Conservation (phyloP, 2,797 vertebrate species). For the Takifugu rubripes region DNA sequence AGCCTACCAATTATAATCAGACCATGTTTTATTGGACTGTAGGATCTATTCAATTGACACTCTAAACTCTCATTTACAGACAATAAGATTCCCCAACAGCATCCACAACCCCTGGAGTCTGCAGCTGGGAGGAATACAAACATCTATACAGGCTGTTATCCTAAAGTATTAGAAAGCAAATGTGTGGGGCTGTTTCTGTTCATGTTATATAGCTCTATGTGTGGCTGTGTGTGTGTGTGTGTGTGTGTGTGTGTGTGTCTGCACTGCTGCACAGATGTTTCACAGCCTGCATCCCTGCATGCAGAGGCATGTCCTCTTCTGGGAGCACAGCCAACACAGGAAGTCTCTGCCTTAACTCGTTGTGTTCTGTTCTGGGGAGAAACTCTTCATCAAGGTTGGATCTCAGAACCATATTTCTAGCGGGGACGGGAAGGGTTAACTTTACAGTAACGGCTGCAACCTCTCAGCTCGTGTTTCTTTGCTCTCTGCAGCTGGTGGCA, state of each 20-base stretch:
- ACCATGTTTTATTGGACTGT: not conserved
- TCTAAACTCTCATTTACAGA: constrained; percentile 1
- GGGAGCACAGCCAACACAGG: constrained; percentile 81
- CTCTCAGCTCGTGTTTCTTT: constrained; percentile 26
- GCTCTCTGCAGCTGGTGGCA: constrained; percentile 28
- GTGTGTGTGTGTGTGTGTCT: constrained; percentile 17
- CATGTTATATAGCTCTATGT: constrained; percentile 15
- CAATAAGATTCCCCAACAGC: not conserved
- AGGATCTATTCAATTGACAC: not conserved
- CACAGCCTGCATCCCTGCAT: constrained; percentile 81
- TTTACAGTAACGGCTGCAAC: constrained; percentile 20
- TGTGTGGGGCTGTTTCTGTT: constrained; percentile 12
- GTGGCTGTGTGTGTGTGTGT: constrained; percentile 10
- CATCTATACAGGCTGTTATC: constrained; percentile 1
- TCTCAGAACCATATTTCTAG: constrained; percentile 16
- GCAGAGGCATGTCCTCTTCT: constrained; percentile 82
- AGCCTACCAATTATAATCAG: no score
- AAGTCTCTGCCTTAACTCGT: constrained; percentile 80
- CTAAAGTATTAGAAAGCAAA: constrained; percentile 30
- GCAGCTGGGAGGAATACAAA: constrained; percentile 4
- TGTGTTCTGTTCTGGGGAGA: constrained; percentile 51
- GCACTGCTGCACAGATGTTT: constrained; percentile 84
- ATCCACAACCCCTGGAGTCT: constrained; percentile 12
- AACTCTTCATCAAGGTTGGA: constrained; percentile 4
- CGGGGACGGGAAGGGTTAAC: constrained; percentile 36